These are phyloP conservation scores for Pemphigus obesinymphae DNA, from an alignment of 1,140 invertebrate genomes.

Conservation along the genomic window DNA sequence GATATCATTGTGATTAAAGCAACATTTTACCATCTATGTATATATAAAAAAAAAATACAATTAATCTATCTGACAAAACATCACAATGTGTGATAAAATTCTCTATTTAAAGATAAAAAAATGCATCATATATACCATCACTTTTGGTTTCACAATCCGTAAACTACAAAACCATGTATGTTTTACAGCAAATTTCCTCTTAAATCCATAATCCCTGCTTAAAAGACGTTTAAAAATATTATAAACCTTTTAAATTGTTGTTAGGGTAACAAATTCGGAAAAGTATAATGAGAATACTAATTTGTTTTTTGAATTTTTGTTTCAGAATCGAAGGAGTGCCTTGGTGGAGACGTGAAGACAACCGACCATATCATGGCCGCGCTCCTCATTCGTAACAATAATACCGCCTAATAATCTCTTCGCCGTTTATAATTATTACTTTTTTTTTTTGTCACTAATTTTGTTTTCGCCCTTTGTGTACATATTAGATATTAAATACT, in stretches of 20 bases:
- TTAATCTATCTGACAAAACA: no score
- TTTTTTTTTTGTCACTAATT: background rate
- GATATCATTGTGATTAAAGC: no score
- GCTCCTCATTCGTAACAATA: background rate
- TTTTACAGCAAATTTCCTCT: background rate
- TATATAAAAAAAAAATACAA: no score
- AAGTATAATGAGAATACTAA: background rate
- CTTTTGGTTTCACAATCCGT: background rate
- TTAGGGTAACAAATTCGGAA: no score
- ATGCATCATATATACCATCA: no score
- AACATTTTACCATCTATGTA: no score
- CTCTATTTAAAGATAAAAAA: no score
- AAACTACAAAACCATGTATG: background rate
- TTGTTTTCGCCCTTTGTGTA: background rate
- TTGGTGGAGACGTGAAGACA: slow-evolving; percentile 35
- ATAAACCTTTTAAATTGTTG: no score
- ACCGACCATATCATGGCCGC: background rate
- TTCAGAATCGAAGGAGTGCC: slow-evolving; percentile 31
- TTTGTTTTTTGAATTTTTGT: background rate
- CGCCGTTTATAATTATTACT: background rate
- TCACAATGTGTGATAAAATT: no score
- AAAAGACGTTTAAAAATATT: no score
- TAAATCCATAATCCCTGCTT: background rate
- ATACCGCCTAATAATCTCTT: no score
- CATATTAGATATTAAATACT: background rate